Evolutionary conservation across 1,140 invertebrate species (phyloP), one percentile per base, ranked within the genome.

Genomic region (Drosophila sp.): DNA sequence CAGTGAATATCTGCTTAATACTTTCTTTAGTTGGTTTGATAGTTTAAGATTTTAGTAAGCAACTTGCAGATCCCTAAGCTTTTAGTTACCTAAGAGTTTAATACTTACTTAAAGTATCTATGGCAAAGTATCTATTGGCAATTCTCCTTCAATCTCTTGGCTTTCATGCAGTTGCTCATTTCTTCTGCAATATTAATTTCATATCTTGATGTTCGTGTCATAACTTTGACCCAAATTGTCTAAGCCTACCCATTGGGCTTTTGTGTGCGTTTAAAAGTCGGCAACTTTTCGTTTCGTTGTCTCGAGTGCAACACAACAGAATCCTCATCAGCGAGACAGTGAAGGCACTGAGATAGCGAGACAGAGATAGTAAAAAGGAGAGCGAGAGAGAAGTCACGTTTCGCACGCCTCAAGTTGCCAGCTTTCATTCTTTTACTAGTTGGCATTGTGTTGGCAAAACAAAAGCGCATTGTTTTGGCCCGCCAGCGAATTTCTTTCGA

Each of bases 221-320:
- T 72, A 72, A 66, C 70, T 72, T 72, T 78, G 81, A 82, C 78
- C 81, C 71, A 82, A 86, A 87, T 86, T 87, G 64, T 62, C 58
- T 63, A 54, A 56, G 76, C 62, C 72, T 83, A 79, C 73, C 62
- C 66, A 40, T 56, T 18, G 43, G 53, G 58, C 51, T 59, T 69
- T 72, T 73, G 45, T 79, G 57, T 64, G 46, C 65, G 80, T 72
- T 64, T 82, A 57, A 72, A 57, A 74, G 73, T 80, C 63, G 70
- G 50, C 71, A 87, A 87, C 81, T 86, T 86, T 86, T 86, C 82
- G 80, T 86, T 86, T 86, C 78, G 76, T 81, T 87, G 81, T 84
- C 74, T 78, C 67, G 54, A 83, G 71, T 66, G 18, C 61, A 63
- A 63, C 56, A 45, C 27, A 50, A 16, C 57, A 45, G 51, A 18